Evolutionary conservation across 2,888 invertebrate species (phyloP).

Genomic region (Philereme vetulata): DNA sequence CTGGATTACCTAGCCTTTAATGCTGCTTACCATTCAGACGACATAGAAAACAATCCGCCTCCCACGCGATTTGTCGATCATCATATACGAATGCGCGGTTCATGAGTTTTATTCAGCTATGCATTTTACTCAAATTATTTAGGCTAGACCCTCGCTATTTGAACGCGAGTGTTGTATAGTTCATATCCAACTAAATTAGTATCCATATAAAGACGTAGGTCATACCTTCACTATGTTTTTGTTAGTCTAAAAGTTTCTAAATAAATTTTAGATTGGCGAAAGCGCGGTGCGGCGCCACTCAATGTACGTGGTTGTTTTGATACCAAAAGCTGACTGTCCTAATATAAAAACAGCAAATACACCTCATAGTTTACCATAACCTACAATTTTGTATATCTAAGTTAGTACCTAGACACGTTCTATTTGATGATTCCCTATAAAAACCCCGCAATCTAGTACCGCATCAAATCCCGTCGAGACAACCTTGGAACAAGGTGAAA

Average conservation of each 20-base stretch:
- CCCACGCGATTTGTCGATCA: slow-evolving; percentile 1
- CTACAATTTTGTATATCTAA: no score
- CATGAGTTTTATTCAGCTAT: not conserved
- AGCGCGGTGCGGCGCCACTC: no score
- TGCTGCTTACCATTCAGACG: slow-evolving; percentile 5
- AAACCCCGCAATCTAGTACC: slow-evolving; percentile 1
- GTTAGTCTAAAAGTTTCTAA: not conserved
- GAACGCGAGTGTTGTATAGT: slow-evolving; percentile 3
- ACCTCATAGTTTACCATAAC: no score
- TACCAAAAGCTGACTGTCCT: no score
- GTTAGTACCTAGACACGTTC: not conserved
- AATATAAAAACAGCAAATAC: no score
- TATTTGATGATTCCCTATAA: slow-evolving; percentile 8
- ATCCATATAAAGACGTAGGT: not conserved
- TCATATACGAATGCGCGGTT: slow-evolving; percentile 8
- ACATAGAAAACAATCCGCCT: slow-evolving; percentile 10
- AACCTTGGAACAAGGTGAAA: slow-evolving; percentile 39
- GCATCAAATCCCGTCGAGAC: slow-evolving; percentile 30
- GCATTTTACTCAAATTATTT: not conserved
- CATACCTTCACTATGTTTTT: not conserved
- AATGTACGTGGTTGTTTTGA: no score
- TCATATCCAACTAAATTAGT: slow-evolving; percentile 16
- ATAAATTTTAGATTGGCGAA: not conserved
- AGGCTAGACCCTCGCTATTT: not conserved
- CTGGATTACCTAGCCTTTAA: no score